A percentile compares a stretch with the other conserved stretches of the same genome.
Evolutionary conservation across 2,888 invertebrate species (phyloP).

Genomic region (Pristionchus maxplancki): DNA sequence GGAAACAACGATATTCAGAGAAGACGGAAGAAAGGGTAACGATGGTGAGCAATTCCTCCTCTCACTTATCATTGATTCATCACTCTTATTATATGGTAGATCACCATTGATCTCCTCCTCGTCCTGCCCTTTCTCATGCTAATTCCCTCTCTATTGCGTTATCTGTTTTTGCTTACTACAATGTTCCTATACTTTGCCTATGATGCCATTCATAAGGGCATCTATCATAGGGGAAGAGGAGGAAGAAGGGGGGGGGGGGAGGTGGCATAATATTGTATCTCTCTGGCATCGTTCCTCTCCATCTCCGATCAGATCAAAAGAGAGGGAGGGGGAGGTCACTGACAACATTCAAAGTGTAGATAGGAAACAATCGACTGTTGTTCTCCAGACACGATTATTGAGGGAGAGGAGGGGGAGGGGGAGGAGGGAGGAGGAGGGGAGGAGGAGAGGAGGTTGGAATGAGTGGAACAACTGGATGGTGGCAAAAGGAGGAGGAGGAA

Average conservation of each 20-base stretch:
- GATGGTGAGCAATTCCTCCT: background rate
- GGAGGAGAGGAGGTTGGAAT: constrained; percentile 12
- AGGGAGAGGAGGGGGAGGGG: background rate
- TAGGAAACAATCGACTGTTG: constrained; percentile 41
- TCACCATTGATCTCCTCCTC: background rate
- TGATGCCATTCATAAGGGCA: background rate
- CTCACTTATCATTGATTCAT: background rate
- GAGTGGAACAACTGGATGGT: background rate
- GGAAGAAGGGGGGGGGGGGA: background rate
- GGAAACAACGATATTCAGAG: constrained; percentile 36
- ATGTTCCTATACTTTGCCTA: background rate
- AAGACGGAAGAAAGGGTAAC: constrained; percentile 12
- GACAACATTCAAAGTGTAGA: constrained; percentile 39
- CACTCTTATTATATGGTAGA: background rate
- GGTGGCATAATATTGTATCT: background rate
- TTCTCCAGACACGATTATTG: constrained; percentile 38
- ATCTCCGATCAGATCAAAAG: constrained; percentile 3
- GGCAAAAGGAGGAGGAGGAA: background rate
- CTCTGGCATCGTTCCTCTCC: background rate
- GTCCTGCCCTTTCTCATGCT: background rate
- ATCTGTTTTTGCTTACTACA: background rate
- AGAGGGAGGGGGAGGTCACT: background rate
- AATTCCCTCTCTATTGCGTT: background rate
- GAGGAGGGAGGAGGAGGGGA: background rate
- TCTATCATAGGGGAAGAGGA: background rate